phyloP scores from a whole-genome alignment of 2,888 invertebrate genomes.

The Sinohyriopsis cumingii region DNA sequence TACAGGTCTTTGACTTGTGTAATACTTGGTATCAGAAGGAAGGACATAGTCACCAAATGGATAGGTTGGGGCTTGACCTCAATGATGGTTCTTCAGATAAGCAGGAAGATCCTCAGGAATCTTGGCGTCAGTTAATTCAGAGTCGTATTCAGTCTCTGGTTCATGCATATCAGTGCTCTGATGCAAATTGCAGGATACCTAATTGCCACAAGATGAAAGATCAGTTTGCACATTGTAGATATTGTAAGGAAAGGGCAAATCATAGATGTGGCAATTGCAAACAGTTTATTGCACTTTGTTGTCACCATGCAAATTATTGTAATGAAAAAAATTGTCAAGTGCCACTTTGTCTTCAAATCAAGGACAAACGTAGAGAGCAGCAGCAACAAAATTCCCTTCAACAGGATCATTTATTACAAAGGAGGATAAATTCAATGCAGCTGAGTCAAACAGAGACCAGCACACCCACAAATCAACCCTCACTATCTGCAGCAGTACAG shows the following conservation, averaged over 20 bases:
- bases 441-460: conserved; percentile 18
- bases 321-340: conserved; percentile 91
- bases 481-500: conserved; percentile 7
- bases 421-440: conserved; percentile 76
- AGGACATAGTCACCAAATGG: conserved; percentile 97
- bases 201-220: conserved; percentile 99
- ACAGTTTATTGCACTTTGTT: conserved; percentile 97
- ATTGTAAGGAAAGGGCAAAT: conserved; percentile 83
- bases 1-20: conserved; percentile 96
- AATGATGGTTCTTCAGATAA: conserved; percentile 87
- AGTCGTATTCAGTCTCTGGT: conserved; percentile 94
- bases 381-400: too few relatives aligned
- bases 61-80: conserved; percentile 93
- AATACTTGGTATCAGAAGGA: conserved; percentile 93
- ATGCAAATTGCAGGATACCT: conserved; percentile 98
- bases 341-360: conserved; percentile 98
- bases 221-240: conserved; percentile 96
- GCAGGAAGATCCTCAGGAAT: conserved; percentile 85
- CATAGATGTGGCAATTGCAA: conserved; percentile 99
- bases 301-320: conserved; percentile 99
- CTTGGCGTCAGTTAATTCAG: conserved; percentile 89
- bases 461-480: conserved; percentile 12
- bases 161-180: conserved; percentile 97
- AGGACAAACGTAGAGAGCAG: conserved; percentile 97
- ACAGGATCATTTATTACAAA: conserved; percentile 90